phyloP scores from a whole-genome alignment of 2,113 vertebrate genomes.

The Tachysurus vachellii region DNA sequence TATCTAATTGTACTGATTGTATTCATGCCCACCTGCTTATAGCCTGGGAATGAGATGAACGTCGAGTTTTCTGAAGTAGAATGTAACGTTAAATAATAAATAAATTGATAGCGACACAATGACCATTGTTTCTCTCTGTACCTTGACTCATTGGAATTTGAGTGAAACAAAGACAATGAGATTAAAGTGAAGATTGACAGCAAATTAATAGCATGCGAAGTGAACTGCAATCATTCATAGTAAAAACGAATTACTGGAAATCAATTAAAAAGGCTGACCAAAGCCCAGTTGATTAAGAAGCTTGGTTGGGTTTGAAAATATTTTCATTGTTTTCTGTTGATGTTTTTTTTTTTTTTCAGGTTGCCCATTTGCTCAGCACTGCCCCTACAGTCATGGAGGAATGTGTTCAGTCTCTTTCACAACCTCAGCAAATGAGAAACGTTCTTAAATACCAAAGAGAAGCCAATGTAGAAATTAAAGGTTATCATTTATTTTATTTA shows the following conservation, averaged over 20 bases:
- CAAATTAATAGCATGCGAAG: neutral
- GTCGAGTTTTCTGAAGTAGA: neutral
- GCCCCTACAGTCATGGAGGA: constrained; percentile 45
- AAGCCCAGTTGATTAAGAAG: neutral
- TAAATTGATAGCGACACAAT: neutral
- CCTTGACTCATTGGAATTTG: neutral
- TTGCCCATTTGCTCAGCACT: constrained; percentile 45
- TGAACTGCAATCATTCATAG: neutral
- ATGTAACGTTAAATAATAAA: neutral
- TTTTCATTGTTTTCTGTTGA: neutral
- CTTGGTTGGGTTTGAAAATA: neutral
- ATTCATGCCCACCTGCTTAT: neutral
- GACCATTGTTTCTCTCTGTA: neutral
- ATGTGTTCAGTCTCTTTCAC: constrained; percentile 41
- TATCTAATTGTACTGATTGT: neutral
- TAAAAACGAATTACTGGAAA: neutral
- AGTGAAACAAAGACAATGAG: neutral
- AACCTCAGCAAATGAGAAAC: constrained; percentile 26
- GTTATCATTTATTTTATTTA: neutral
- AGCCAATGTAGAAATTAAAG: neutral
- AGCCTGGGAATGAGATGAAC: neutral
- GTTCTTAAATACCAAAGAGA: constrained; percentile 43
- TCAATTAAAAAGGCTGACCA: neutral
- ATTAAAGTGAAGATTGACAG: neutral
- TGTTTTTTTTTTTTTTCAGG: constrained; percentile 22